Evolutionary conservation across 2,797 vertebrate genomes (phyloP).

Genomic region (Eurystomus glaucurus): DNA sequence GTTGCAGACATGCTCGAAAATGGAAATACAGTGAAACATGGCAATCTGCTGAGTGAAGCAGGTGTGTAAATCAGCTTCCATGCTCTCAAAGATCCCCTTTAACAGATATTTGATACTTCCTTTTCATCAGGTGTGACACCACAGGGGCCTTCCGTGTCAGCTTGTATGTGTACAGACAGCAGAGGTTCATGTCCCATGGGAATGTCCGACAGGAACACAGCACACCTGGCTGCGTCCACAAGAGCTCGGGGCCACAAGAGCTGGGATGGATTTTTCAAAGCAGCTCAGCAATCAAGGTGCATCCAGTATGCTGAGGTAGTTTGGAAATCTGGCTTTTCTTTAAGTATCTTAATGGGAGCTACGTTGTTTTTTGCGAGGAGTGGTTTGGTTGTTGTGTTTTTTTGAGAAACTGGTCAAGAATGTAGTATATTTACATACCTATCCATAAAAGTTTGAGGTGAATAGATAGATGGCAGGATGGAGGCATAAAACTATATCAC

Average conservation of each 20-base stretch:
- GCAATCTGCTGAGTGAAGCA: neutral
- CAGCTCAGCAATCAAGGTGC: neutral
- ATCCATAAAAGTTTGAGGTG: neutral
- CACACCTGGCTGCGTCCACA: accelerated
- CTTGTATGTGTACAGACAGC: accelerated
- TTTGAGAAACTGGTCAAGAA: neutral
- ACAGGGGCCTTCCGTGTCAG: neutral
- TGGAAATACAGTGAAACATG: neutral
- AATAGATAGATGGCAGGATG: neutral
- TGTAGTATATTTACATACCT: neutral
- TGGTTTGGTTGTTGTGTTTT: neutral
- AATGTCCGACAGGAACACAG: accelerated
- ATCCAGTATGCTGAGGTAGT: too few species aligned
- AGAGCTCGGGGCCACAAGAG: neutral
- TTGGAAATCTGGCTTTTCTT: neutral
- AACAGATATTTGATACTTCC: neutral
- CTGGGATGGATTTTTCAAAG: neutral
- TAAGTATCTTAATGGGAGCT: neutral
- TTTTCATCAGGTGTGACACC: neutral
- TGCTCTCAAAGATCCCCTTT: neutral
- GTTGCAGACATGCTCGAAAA: neutral
- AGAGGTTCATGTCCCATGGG: neutral
- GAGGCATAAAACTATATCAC: neutral
- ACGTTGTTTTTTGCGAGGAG: neutral
- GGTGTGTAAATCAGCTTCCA: neutral